Base-by-base conservation (phyloP, 2,888 invertebrate species). In the Parnassius glacialis region DNA sequence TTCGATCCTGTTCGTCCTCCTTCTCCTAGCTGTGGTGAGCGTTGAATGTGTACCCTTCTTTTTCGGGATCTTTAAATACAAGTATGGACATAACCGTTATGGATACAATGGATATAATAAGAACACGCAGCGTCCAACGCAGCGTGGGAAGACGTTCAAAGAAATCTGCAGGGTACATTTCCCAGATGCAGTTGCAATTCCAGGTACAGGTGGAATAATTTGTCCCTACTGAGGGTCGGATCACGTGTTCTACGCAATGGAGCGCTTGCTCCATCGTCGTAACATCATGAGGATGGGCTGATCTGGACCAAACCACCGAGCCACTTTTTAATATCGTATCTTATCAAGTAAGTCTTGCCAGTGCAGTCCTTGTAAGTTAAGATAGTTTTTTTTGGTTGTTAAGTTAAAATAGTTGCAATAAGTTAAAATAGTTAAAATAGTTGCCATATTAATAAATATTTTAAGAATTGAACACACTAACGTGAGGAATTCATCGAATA, bases 151-250 rank as follows among this genome's bases (percentile, higher is more conserved):
- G 70, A 92, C 94, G 1, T 96, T 93, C 83, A 94, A 93, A 74
- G 93, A 94, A 57, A 16, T 16, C 16, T 16, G 16, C 16, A 16
- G 16, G 16, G 16, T 16, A 16, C 16, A 16, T 16, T 16, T 85
- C 92, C 95, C 71, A 85, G 93, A 81, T 73, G 93, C 94, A 0
- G 73, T 75, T 41, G 82, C 81, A 2, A 71, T 77, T 48, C 95
- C 71, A 84, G 93, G 83, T 66, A 92, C 93, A 0, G 92, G 93
- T 0, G 93, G 92, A 52, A 93, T 94, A 42, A 87, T 93, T 65
- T 95, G 95, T 79, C 94, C 94, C 61, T 93, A 92, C 86, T 93
- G 87, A 91, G 88, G 88, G 83, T 88, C 88, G 73, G 86, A 85
- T 81, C 91, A 90, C 91, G 91, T 90, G 90, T 90, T 90, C 91